These are phyloP conservation scores for Thymelicus sylvestris DNA, from an alignment of 2,888 invertebrate species.

Conservation along the genomic window DNA sequence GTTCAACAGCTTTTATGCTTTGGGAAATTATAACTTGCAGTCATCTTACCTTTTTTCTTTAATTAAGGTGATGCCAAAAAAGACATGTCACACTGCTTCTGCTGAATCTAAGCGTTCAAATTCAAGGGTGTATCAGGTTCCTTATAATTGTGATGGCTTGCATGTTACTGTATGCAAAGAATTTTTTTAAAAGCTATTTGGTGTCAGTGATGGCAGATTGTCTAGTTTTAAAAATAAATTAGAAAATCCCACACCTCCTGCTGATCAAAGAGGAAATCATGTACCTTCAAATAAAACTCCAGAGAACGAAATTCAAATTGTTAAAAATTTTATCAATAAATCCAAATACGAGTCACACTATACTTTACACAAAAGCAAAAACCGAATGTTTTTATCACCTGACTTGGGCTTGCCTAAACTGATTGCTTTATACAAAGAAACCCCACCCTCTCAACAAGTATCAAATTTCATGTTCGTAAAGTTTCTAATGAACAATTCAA, in stretches of 20 bases:
- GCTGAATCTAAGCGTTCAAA: constrained; percentile 29
- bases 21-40: constrained; percentile 40
- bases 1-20: constrained; percentile 30
- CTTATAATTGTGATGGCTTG: constrained; percentile 35
- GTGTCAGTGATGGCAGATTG: constrained; percentile 40
- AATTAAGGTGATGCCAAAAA: constrained; percentile 39
- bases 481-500: constrained; percentile 39
- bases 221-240: constrained; percentile 40
- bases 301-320: constrained; percentile 37
- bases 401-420: constrained; percentile 19
- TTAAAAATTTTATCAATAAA: constrained; percentile 42
- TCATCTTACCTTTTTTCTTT: constrained; percentile 40
- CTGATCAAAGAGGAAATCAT: constrained; percentile 42
- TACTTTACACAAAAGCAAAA: constrained; percentile 31
- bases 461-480: constrained; percentile 38
- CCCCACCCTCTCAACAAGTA: too few species aligned
- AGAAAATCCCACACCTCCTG: constrained; percentile 30
- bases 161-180: constrained; percentile 32
- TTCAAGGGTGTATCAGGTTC: constrained; percentile 34
- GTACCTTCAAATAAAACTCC: constrained; percentile 42
- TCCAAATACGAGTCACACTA: constrained; percentile 39
- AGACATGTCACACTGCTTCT: constrained; percentile 36
- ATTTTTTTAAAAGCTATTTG: constrained; percentile 41
- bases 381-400: constrained; percentile 27
- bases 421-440: constrained; percentile 16